Conservation (phyloP, 2,888 invertebrate species). For the Drosophila buzzatii region DNA sequence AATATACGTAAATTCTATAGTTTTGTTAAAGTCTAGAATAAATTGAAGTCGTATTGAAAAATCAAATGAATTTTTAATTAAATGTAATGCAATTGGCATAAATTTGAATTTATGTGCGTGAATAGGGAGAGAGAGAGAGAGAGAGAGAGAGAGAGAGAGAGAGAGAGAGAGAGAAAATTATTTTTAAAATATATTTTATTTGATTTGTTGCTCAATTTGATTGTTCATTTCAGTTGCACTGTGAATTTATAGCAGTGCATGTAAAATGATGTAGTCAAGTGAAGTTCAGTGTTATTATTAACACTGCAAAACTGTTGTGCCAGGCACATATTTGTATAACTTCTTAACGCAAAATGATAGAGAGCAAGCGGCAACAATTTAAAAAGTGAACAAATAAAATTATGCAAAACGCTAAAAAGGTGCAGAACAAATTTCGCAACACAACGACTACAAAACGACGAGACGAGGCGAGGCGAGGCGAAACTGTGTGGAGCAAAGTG, state of each 20-base stretch:
- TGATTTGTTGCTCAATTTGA: too few species aligned
- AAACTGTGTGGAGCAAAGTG: slow-evolving; percentile 18
- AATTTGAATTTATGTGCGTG: not conserved
- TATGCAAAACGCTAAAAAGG: slow-evolving; percentile 63
- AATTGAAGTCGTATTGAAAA: not conserved
- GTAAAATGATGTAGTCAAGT: not conserved
- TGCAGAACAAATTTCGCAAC: slow-evolving; percentile 45
- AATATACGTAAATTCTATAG: not conserved
- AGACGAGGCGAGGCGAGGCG: too few species aligned
- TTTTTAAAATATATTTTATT: too few species aligned
- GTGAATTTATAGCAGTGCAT: not conserved
- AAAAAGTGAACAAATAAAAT: slow-evolving; percentile 72
- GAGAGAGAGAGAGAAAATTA: too few species aligned
- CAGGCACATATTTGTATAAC: slow-evolving; percentile 24
- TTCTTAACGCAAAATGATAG: slow-evolving; percentile 13
- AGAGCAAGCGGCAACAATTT: slow-evolving; percentile 45
- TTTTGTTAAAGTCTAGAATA: not conserved
- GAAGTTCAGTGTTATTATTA: slow-evolving; percentile 8
- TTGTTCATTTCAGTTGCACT: too few species aligned
- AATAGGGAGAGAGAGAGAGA: too few species aligned
- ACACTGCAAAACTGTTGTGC: slow-evolving; percentile 9
- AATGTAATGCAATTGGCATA: not conserved
- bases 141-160: too few species aligned
- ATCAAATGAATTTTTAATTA: slow-evolving; percentile 3
- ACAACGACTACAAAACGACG: slow-evolving; percentile 20